Evolutionary conservation across 2,797 vertebrate species (phyloP).

Genomic region (Denticeps clupeoides): DNA sequence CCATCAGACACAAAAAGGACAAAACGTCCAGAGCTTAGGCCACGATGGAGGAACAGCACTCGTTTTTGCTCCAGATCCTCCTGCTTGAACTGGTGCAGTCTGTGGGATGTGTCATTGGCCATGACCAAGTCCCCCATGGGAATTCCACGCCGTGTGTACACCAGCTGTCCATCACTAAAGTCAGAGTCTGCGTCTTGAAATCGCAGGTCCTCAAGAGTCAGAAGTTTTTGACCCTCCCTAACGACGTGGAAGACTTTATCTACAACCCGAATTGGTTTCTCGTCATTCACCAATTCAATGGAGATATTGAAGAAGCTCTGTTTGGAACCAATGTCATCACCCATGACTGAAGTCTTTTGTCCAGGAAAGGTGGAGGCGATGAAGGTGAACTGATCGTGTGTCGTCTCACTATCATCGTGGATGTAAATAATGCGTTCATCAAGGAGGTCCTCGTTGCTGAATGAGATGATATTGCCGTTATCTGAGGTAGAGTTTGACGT

Average conservation of each 20-base stretch:
- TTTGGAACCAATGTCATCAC: slow-evolving; percentile 38
- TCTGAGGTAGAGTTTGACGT: slow-evolving; percentile 61
- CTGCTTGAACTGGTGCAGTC: slow-evolving; percentile 77
- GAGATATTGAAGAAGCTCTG: slow-evolving; percentile 68
- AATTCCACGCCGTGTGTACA: slow-evolving; percentile 76
- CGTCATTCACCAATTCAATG: slow-evolving; percentile 73
- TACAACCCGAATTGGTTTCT: slow-evolving; percentile 70
- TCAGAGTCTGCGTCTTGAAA: slow-evolving; percentile 77
- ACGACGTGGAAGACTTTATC: slow-evolving; percentile 75
- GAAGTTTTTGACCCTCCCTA: slow-evolving; percentile 60
- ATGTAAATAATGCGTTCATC: slow-evolving; percentile 68
- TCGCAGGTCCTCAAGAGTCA: slow-evolving; percentile 70
- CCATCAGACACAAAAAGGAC: slow-evolving; percentile 84
- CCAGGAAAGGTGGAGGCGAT: slow-evolving; percentile 50
- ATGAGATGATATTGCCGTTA: slow-evolving; percentile 59
- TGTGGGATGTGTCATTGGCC: slow-evolving; percentile 63
- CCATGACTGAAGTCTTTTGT: slow-evolving; percentile 34
- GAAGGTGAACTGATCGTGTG: slow-evolving; percentile 64
- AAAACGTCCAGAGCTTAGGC: slow-evolving; percentile 66
- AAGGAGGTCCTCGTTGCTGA: slow-evolving; percentile 69
- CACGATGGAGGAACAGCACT: slow-evolving; percentile 71
- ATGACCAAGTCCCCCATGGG: slow-evolving; percentile 78
- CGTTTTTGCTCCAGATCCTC: slow-evolving; percentile 63
- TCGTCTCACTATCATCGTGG: slow-evolving; percentile 79
- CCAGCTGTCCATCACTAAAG: slow-evolving; percentile 69